Evolutionary conservation across 2,888 invertebrate genomes (phyloP).

Genomic region (Dolichomitus sp.): DNA sequence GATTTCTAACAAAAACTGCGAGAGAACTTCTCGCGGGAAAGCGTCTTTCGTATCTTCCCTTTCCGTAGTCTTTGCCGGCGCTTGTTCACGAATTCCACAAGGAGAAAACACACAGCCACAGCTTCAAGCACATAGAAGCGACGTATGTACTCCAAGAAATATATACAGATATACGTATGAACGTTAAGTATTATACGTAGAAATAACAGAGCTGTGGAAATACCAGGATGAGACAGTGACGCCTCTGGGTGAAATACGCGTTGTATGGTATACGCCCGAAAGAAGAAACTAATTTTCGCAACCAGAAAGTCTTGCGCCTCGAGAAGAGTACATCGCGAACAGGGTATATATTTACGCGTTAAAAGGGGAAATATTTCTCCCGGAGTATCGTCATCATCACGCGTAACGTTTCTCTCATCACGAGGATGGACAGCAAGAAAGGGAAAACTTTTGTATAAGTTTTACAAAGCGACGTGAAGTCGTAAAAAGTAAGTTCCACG

Average conservation of each 20-base stretch:
- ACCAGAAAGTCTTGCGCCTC: constrained; percentile 19
- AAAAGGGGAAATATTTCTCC: constrained; percentile 36
- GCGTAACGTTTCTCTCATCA: constrained; percentile 18
- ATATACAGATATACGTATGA: neutral
- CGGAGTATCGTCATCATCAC: constrained; percentile 22
- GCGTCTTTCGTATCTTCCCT: constrained; percentile 23
- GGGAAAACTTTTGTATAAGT: constrained; percentile 44
- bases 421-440: constrained; percentile 26
- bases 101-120: constrained; percentile 3
- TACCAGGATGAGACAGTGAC: constrained; percentile 46
- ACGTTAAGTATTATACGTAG: constrained; percentile 1
- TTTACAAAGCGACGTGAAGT: constrained; percentile 1
- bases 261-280: constrained; percentile 8
- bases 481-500: constrained; percentile 9
- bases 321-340: constrained; percentile 1
- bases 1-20: constrained; percentile 68
- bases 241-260: constrained; percentile 31
- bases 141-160: neutral
- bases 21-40: constrained; percentile 63
- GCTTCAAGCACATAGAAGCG: neutral
- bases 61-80: constrained; percentile 16
- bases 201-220: constrained; percentile 32
- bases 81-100: constrained; percentile 54
- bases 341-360: constrained; percentile 41
- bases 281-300: constrained; percentile 63